Evolutionary conservation across 1,140 invertebrate species (phyloP), one percentile per base, ranked within the genome.

Genomic region (Drosophila orena): DNA sequence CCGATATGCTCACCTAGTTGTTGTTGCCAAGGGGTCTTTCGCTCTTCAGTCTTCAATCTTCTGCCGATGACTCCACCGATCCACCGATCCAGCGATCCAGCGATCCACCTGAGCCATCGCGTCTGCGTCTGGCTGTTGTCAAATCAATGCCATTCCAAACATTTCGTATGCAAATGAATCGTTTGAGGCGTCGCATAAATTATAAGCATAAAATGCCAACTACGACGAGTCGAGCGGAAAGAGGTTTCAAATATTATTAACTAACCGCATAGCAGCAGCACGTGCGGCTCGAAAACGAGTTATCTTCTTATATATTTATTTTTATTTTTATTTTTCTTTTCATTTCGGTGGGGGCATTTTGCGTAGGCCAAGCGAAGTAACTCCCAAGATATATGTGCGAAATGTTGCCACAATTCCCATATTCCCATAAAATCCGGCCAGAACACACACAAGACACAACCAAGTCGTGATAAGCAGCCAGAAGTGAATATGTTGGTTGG

Each of bases 61-160:
- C n/a, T 54, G 49, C 61, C 49, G 38, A 44, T 44, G 17, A 38
- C 42, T 24, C n/a, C n/a, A n/a, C n/a, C 27, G 30, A 70, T 69
- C 69, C 44, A 74, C 71, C 71, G n/a, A n/a, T n/a, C n/a, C n/a
- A n/a, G n/a, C n/a, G n/a, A n/a, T n/a, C n/a, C n/a, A n/a, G n/a
- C 27, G 30, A 70, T 69, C 69, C 44, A 74, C 71, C 71, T 74
- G 58, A 42, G 27, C 17, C 30, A 6, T 38, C 54, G 52, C 35
- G 53, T 55, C 42, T 59, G 61, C 35, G 53, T 55, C 42, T 59
- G 61, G 22, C 40, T 59, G 56, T 88, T 86, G 75, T 86, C 83
- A 88, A 83, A 88, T 88, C 81, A 86, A 86, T 86, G 81, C 79
- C 81, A 86, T 74, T 86, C 58, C 83, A 86, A 86, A 79, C 75